Percentiles rank a stretch among this genome's conserved stretches.
These are phyloP conservation scores for Cynoglossus semilaevis DNA, from an alignment of 2,113 vertebrate genomes.

Conservation along the genomic window DNA sequence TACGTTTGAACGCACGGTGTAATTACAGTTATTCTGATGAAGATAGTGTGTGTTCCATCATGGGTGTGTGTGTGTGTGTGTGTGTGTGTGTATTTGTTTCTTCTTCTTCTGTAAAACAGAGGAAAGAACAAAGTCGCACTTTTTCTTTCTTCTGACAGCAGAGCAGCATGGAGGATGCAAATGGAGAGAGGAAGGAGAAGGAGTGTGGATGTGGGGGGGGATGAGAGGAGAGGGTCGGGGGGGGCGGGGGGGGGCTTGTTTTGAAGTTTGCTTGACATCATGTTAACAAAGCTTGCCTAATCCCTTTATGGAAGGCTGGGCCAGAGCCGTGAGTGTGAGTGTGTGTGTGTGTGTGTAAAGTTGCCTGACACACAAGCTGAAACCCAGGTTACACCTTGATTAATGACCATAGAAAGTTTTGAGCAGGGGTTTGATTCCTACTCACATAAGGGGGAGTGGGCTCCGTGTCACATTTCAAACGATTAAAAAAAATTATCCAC, in stretches of 20 bases:
- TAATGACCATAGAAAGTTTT: too few relatives aligned
- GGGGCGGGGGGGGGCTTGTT: slow-evolving; percentile 45
- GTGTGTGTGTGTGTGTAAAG: slow-evolving; percentile 11
- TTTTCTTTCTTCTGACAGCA: slow-evolving; percentile 23
- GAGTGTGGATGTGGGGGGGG: slow-evolving; percentile 10
- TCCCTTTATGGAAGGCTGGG: slow-evolving; percentile 48
- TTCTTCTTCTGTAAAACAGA: background rate
- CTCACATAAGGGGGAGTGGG: too few relatives aligned
- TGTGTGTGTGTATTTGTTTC: background rate
- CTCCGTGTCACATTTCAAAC: too few relatives aligned
- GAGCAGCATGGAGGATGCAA: slow-evolving; percentile 3
- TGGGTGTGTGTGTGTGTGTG: slow-evolving; percentile 17
- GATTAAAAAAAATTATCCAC: too few relatives aligned
- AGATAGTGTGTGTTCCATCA: slow-evolving; percentile 2
- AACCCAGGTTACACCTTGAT: too few relatives aligned
- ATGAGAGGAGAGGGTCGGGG: slow-evolving; percentile 25
- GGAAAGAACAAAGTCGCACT: slow-evolving; percentile 1
- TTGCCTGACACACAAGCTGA: background rate
- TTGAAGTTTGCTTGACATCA: slow-evolving; percentile 66
- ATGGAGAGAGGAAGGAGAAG: slow-evolving; percentile 4
- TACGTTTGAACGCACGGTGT: background rate
- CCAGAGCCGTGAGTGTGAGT: slow-evolving; percentile 21
- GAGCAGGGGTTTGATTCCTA: too few relatives aligned
- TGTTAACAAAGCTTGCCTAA: slow-evolving; percentile 68
- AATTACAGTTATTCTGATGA: too few relatives aligned